Base-by-base conservation (phyloP, 2,888 invertebrate species). In the Sinotaia quadrata region DNA sequence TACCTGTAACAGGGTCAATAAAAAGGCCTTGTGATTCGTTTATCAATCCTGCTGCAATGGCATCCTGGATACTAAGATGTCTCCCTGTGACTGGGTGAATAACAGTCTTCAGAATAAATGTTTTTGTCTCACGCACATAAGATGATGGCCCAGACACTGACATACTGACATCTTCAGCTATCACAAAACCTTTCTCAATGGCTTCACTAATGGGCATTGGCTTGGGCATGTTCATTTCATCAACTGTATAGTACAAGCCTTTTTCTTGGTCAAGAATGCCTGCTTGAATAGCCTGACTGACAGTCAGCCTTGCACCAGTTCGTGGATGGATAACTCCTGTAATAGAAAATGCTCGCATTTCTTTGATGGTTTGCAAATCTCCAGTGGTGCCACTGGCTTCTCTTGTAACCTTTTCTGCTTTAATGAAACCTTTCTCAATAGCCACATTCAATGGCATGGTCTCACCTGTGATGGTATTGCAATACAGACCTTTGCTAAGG, bases 61-160 rank as follows among this genome's bases (percentile, higher is more conserved):
- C 96, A 91, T 97, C 96, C 75, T 96, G 89, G 75, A 97, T 91
- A 29, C 95, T 94, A 57, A 97, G 91, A 87, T 93, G 92, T 76
- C 87, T 87, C 34, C 88, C 86, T 36, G 90, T 90, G 92, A 93
- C 90, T 76, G 90, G 88, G 79, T 94, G 94, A 61, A 92, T 91
- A 81, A 95, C 93, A 74, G 78, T 78, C 65, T 82, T 86, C 61
- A 84, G 69, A 34, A 80, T 80, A 63, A 75, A 84, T n/a, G 83
- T 81, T 63, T 81, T 82, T 18, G 84, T 84, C 75, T 84, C 83
- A 56, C 81, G 77, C 24, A 79, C 69, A n/a, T 83, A 93, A 87
- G 97, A 96, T 65, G 97, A 91, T 77, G 94, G 92, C 78, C 97
- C 94, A 3, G 96, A 95, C 89, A 96, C 95, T 77, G 94, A 93